These are phyloP conservation scores for Centrocercus urophasianus DNA, from an alignment of 2,113 vertebrate species.

Conservation along the genomic window DNA sequence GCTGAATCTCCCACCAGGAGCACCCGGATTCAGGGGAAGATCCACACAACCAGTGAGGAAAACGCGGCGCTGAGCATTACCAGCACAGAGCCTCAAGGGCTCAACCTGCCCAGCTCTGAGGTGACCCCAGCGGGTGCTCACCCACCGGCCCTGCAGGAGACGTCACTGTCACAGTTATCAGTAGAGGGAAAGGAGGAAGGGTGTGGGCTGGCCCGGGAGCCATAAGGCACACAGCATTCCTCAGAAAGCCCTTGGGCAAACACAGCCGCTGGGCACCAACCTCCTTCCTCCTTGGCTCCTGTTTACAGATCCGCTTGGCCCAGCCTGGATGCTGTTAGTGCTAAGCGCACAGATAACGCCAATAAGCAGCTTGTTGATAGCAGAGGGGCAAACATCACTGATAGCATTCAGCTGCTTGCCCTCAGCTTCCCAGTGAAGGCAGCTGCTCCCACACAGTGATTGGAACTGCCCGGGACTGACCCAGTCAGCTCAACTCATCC, in stretches of 20 bases:
- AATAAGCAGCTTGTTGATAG: not conserved
- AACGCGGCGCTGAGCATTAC: rapidly evolving
- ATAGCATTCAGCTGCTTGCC: not conserved
- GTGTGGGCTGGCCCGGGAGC: not conserved
- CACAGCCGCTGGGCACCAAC: not conserved
- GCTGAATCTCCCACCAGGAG: not conserved
- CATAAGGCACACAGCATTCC: not conserved
- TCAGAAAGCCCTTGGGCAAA: slow-evolving; percentile 40
- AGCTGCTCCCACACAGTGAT: not conserved
- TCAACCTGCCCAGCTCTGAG: not conserved
- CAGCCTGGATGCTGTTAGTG: not conserved
- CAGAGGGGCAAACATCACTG: not conserved
- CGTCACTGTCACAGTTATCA: rapidly evolving
- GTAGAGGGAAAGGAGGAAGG: not conserved
- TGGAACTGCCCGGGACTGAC: not conserved
- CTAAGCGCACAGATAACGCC: slow-evolving; percentile 15
- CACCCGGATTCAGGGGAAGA: not conserved
- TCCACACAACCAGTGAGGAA: not conserved
- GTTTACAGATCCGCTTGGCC: slow-evolving; percentile 45
- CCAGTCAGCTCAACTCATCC: not conserved
- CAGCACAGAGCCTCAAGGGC: rapidly evolving
- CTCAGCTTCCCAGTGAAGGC: not conserved
- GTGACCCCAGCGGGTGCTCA: not conserved
- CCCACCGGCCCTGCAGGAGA: not conserved
- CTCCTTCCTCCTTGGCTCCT: slow-evolving; percentile 18